A percentile compares a stretch with the other conserved stretches of the same genome.
Conservation (phyloP, 2,113 vertebrate species). For the Sturnira hondurensis region DNA sequence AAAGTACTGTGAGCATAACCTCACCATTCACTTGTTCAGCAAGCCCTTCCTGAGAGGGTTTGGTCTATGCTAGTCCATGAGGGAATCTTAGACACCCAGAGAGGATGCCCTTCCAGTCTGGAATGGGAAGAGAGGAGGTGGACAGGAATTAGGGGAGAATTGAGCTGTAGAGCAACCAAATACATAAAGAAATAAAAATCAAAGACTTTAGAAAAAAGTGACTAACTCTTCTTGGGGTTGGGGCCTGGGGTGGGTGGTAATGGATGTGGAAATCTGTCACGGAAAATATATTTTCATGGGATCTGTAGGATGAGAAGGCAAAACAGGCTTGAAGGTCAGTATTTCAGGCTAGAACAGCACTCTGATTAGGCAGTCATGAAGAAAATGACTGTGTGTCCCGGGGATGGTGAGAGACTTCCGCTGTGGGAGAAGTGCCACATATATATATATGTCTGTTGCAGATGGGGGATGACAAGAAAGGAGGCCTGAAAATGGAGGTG, state of each 20-base stretch:
- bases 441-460: background rate
- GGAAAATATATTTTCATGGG: background rate
- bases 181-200: background rate
- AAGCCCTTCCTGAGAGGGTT: background rate
- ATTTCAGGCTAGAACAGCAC: background rate
- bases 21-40: background rate
- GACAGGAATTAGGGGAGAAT: no score
- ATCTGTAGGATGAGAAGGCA: background rate
- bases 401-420: background rate
- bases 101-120: background rate
- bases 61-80: background rate
- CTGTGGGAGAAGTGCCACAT: background rate
- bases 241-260: background rate
- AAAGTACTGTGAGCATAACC: background rate
- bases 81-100: background rate
- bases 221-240: background rate
- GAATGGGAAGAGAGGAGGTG: background rate
- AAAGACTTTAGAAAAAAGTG: background rate
- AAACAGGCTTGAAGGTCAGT: background rate
- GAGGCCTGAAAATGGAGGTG: background rate
- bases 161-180: background rate
- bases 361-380: background rate
- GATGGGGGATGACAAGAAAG: background rate
- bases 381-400: background rate
- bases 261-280: background rate